Base-by-base conservation (phyloP, 2,888 invertebrate species). In the Endotricha flammealis region DNA sequence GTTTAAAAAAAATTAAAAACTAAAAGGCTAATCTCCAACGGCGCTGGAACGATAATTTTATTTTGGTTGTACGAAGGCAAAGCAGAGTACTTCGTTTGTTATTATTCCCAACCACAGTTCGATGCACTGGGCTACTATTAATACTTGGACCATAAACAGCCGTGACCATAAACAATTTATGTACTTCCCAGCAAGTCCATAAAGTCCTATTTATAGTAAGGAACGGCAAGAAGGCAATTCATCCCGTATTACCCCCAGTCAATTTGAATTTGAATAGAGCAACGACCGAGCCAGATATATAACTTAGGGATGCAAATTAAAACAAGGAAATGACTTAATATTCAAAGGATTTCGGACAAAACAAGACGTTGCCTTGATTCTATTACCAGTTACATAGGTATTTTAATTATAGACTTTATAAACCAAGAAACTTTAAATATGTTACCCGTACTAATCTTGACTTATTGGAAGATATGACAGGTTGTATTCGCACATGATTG, bases 201-300 rank as follows among this genome's bases (percentile, higher is more conserved):
- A 28, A 32, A 17, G 5, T 12, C 12, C 11, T 34, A 34, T 28
- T 34, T 34, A 27, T 34, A 34, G 28, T 27, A 27, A n/a, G 12
- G 27, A 27, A 27, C 27, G 8, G 12, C 12, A 27, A 27, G 27
- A 27, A 27, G 8, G 27, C 27, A 27, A 27, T 27, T 27, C 12
- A 12, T 11, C 12, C 12, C 12, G 12, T 27, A 11, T 27, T 27
- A 9, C 35, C 29, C 29, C 13, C 23, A 13, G 20, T 35, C 14
- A 22, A 35, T 35, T 35, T 35, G 29, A 29, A 35, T 35, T 29
- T 29, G 29, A 35, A 35, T 35, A 13, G 29, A 20, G 22, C 23
- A 22, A 28, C 16, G 32, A 13, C 28, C 27, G 27, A 12, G 27
- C 25, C 1, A 27, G 27, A 27, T 27, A 28, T 34, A 29, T 29